Conservation (phyloP, 2,888 invertebrate genomes). For the Leistus spinibarbis region DNA sequence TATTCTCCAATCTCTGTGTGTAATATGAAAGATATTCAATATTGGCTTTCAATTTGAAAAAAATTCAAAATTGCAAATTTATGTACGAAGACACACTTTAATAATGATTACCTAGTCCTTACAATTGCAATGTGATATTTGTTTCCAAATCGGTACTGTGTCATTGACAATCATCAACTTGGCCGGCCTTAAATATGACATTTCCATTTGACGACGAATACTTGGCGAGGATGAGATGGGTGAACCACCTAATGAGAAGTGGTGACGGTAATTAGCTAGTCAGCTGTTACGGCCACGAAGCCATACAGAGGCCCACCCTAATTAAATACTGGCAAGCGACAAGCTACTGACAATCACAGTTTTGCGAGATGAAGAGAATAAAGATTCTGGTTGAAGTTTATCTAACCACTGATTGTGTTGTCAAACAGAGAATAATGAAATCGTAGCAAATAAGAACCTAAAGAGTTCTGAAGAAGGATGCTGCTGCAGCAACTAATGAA, state of each 20-base stretch:
- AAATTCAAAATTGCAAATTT: too few relatives aligned
- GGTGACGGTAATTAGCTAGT: conserved; percentile 29
- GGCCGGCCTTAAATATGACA: not conserved
- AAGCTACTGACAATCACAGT: not conserved
- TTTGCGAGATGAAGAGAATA: not conserved
- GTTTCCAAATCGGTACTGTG: too few relatives aligned
- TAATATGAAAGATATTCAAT: too few relatives aligned
- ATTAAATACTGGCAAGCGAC: conserved; percentile 16
- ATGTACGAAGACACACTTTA: not conserved
- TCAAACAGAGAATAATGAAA: not conserved
- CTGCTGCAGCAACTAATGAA: too few relatives aligned
- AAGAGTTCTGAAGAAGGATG: too few relatives aligned
- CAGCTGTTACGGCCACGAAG: conserved; percentile 17
- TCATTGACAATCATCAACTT: too few relatives aligned
- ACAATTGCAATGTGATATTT: too few relatives aligned
- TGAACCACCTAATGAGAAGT: conserved; percentile 20
- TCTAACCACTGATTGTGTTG: not conserved
- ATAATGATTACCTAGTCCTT: too few relatives aligned
- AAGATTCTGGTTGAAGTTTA: not conserved
- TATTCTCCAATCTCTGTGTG: too few relatives aligned
- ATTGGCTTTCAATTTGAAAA: too few relatives aligned
- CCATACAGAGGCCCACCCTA: conserved; percentile 12
- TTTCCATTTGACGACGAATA: not conserved
- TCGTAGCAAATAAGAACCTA: too few relatives aligned
- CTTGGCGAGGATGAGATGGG: not conserved